phyloP scores from a whole-genome alignment of 2,888 invertebrate species.

The Polietes domitor region DNA sequence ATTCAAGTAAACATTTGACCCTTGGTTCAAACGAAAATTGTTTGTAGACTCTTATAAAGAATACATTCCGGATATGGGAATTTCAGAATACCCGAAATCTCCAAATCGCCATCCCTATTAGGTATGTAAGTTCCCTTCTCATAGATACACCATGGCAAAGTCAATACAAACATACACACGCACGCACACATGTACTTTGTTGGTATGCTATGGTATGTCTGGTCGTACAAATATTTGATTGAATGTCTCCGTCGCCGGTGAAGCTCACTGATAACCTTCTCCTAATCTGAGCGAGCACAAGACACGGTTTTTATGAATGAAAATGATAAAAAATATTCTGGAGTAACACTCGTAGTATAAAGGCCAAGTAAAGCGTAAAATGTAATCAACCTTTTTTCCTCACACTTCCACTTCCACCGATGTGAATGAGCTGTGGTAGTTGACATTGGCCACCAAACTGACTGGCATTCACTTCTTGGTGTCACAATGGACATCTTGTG shows the following conservation, averaged over 20 bases:
- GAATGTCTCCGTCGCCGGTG: neutral
- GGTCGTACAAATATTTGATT: slow-evolving; percentile 17
- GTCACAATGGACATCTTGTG: too few species aligned
- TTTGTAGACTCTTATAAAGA: neutral
- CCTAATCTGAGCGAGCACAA: neutral
- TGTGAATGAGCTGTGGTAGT: too few species aligned
- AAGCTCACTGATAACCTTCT: slow-evolving; percentile 24
- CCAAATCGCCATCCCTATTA: neutral
- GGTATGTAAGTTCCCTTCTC: neutral
- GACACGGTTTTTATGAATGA: slow-evolving; percentile 18
- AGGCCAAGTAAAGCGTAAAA: neutral
- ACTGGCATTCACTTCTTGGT: too few species aligned
- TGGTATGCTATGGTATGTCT: neutral
- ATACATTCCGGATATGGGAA: neutral
- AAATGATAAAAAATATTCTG: neutral
- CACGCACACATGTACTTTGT: too few species aligned
- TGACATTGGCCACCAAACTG: too few species aligned
- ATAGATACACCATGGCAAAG: neutral
- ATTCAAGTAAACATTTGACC: neutral
- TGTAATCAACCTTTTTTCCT: neutral
- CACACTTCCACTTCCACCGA: neutral
- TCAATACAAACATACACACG: neutral
- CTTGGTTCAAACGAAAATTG: neutral
- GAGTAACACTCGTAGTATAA: neutral
- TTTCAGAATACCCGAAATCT: neutral